Evolutionary conservation across 2,797 vertebrate genomes (phyloP), one percentile per base, ranked within the genome.

Genomic region (Limnodromus scolopaceus): DNA sequence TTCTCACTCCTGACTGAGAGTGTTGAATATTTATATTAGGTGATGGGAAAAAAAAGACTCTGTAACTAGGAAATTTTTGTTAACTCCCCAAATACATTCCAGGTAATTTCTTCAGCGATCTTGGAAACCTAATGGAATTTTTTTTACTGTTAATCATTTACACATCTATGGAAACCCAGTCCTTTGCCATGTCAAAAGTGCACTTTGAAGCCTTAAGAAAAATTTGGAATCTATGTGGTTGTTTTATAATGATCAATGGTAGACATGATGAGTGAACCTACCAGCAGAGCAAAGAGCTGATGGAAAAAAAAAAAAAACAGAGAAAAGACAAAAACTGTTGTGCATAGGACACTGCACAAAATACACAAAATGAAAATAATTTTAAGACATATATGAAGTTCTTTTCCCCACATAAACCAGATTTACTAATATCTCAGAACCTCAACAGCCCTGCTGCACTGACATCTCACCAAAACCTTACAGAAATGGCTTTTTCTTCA

Each of bases 231-330:
- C 8, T 41, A 8, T 43, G 43, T 32, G 7, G 49, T 39, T 51
- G 17, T 54, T 57, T 28, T 30, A 45, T 60, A 78, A 69, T 32
- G 3, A 68, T 18, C 61, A 69, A 0, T 34, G 32, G 22, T 3
- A 74, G 36, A 89, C 0, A 3, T 5, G 3, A 86, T 32, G 7
- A 94, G 24, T n/a, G 92, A 68, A 61, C 11, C 13, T 84, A 51
- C 0, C 32, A 75, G 7, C 11, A 84, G 16, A 86, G 38, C 23
- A 75, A 92, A 89, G 32, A 84, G 22, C 1, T 72, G 32, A 80
- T 7, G 1, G 24, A 46, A 46, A 20, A 46, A 46, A 46, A 43
- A 6, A n/a, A 71, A 84, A 64, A 23, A 0, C 0, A 64, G 5
- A 76, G 19, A 71, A 36, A 86, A 87, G 4, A 22, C 34, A 81